A percentile compares a stretch with the other conserved stretches of the same genome.
Conservation (phyloP, 1,140 invertebrate genomes). For the Coenobita brevimanus region DNA sequence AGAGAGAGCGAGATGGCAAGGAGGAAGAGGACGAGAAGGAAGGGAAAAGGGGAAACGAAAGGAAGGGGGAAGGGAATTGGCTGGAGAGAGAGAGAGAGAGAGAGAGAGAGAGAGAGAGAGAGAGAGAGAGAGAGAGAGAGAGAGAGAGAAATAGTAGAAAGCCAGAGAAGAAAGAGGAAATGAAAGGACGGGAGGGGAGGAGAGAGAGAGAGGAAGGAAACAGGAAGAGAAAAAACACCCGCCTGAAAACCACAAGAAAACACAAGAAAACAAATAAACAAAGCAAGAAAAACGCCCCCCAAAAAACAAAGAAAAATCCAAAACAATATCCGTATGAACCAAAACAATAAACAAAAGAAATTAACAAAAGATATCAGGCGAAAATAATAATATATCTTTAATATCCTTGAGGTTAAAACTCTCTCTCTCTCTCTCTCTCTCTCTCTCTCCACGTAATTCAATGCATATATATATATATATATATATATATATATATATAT, state of each 20-base stretch:
- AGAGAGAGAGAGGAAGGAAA: background rate
- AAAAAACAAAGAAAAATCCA: too few species aligned
- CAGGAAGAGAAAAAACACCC: background rate
- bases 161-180: background rate
- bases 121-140: background rate
- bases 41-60: constrained; percentile 2
- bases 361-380: constrained; percentile 6
- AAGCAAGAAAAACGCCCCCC: too few species aligned
- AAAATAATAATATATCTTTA: too few species aligned
- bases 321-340: background rate
- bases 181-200: background rate
- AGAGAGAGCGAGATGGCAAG: background rate
- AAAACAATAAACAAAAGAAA: constrained; percentile 5
- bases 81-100: background rate
- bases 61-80: constrained; percentile 14
- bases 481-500: too few species aligned
- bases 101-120: background rate
- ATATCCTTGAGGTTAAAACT: too few species aligned
- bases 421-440: too few species aligned
- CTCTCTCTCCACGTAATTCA: too few species aligned
- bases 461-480: too few species aligned
- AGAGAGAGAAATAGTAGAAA: background rate
- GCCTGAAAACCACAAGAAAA: background rate
- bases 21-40: background rate
- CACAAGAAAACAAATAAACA: background rate